Conservation (phyloP, 2,113 vertebrate genomes). For the Tetrao urogallus region DNA sequence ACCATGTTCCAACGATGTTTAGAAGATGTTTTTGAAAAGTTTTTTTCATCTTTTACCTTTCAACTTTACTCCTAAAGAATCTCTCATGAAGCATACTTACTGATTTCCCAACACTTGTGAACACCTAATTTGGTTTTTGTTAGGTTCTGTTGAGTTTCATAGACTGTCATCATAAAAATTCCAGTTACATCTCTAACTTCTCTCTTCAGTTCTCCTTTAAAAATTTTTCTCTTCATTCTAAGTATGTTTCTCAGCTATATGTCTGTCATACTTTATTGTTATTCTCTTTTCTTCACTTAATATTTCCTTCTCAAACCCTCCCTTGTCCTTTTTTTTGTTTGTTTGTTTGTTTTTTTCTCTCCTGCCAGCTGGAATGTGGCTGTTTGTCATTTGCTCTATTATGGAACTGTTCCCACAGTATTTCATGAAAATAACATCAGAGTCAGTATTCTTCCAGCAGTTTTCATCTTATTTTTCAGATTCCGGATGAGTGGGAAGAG, state of each 20-base stretch:
- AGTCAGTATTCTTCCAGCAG: slow-evolving; percentile 54
- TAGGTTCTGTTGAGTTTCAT: neutral
- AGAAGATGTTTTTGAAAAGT: neutral
- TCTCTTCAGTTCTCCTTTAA: neutral
- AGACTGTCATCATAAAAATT: neutral
- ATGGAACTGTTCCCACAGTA: slow-evolving; percentile 34
- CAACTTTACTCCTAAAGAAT: neutral
- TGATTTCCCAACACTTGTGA: neutral
- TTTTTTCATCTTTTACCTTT: neutral
- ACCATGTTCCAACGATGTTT: neutral
- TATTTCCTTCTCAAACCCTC: slow-evolving; percentile 1
- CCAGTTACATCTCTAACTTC: neutral
- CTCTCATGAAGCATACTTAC: neutral
- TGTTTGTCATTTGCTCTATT: slow-evolving; percentile 44
- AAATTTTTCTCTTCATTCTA: neutral
- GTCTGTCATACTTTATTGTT: neutral
- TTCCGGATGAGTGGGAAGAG: slow-evolving; percentile 48
- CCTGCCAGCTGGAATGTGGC: slow-evolving; percentile 9
- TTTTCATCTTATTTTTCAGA: slow-evolving; percentile 60
- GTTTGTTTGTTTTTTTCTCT: neutral
- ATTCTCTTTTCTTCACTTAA: neutral
- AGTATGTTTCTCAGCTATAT: neutral
- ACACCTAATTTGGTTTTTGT: neutral
- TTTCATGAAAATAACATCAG: slow-evolving; percentile 58
- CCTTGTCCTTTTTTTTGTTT: neutral